Evolutionary conservation across 2,797 vertebrate genomes (phyloP), one percentile per base, ranked within the genome.

Genomic region (Anguilla obscura): DNA sequence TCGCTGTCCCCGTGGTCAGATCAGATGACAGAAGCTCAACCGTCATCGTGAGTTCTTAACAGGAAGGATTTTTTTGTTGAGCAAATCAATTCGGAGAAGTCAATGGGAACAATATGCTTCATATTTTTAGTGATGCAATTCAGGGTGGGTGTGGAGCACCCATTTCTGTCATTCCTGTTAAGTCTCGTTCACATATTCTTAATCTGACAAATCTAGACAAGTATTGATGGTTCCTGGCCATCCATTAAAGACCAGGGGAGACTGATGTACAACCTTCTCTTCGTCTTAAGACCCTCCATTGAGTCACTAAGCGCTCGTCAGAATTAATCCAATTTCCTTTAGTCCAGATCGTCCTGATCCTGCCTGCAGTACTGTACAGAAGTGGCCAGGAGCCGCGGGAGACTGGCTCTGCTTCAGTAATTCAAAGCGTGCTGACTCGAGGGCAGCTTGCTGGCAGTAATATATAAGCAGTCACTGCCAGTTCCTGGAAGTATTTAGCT

Each of bases 241-340:
- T 82, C 8, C 1, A 16, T 24, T 82, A 8, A 40, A 5, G 45
- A 8, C 16, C 1, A 82, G 27, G 10, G 79, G 12, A 48, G 6
- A 50, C 79, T 48, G 79, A 82, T 82, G 79, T 82, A 82, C 10
- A 84, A 33, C 60, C 63, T 1, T 27, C 76, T 89, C 76, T 89
- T 85, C 86, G 45, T 88, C 66, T 71, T 84, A 60, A 69, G n/a
- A 52, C 60, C 84, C 88, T 89, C 89, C 69, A 60, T 56, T 1
- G 85, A 85, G 87, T 86, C n/a, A 30, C 60, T 91, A 92, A 92
- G 86, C 90, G 86, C 56, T 80, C 85, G 85, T 87, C 88, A n/a
- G 33, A 85, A 87, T 92, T 90, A 93, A 93, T 89, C 88, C 95
- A 94, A 95, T 93, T 94, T 93, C 94, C 92, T 95, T 95, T 94